phyloP scores from a whole-genome alignment of 1,140 invertebrate genomes.

The Cecropterus lyciades region DNA sequence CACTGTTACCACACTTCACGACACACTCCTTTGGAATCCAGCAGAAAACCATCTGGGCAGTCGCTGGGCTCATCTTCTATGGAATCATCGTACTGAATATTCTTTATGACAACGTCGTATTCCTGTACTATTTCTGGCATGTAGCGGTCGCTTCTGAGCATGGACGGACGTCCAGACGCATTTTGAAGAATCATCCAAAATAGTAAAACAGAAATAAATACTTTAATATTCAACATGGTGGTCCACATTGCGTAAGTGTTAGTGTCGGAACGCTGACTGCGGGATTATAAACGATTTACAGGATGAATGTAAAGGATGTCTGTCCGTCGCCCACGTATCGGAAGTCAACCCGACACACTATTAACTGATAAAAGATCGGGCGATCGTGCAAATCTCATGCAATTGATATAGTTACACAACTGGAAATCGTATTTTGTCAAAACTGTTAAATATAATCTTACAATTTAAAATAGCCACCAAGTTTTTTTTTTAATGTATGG shows the following conservation, averaged over 20 bases:
- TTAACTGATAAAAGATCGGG: conserved; percentile 13
- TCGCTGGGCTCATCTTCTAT: conserved; percentile 37
- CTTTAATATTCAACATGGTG: conserved; percentile 8
- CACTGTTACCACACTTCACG: conserved; percentile 63
- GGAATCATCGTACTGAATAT: conserved; percentile 55
- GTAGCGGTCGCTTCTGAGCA: conserved; percentile 40
- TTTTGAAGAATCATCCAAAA: conserved; percentile 3
- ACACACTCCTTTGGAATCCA: conserved; percentile 56
- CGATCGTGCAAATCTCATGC: neutral
- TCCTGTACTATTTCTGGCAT: conserved; percentile 43
- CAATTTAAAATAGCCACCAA: no score
- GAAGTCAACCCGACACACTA: conserved; percentile 18
- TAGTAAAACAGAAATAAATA: conserved; percentile 2
- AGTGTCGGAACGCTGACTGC: conserved; percentile 10
- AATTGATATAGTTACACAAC: neutral
- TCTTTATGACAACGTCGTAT: conserved; percentile 50
- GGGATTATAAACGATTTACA: conserved; percentile 10
- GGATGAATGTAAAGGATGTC: conserved; percentile 19
- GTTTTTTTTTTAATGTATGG: no score
- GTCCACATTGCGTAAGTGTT: neutral
- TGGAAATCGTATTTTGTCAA: no score
- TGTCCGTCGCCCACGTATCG: conserved; percentile 13
- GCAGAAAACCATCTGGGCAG: conserved; percentile 55
- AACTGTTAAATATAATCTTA: no score
- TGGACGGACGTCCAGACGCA: conserved; percentile 13